Evolutionary conservation across 2,888 invertebrate genomes (phyloP), one percentile per base, ranked within the genome.

Genomic region (Hydroisotoma schaefferi): DNA sequence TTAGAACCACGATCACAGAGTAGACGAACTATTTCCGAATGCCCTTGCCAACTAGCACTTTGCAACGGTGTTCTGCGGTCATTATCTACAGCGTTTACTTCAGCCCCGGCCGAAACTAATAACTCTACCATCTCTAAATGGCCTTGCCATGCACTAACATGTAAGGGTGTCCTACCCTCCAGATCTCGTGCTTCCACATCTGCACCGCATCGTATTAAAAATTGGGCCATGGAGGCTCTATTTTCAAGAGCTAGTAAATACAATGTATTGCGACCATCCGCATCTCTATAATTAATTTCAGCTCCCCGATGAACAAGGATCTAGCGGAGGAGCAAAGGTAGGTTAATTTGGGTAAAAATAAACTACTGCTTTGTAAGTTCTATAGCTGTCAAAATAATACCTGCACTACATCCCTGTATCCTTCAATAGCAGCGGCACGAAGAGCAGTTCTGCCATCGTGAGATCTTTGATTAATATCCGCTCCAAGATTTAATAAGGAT

Each of bases 21-120:
- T 38, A 92, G 80, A 60, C 87, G 83, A 68, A 95, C 90, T 40
- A 91, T 91, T 51, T 85, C 83, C 38, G 86, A 84, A 74, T 95
- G 90, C 0, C 95, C 95, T 75, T 95, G 91, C 95, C 95, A 95
- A 54, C 94, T 90, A 18, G 94, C 94, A 33, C 93, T 93, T 80
- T 95, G 95, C 65, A 95, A 79, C 0, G 95, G 91, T 0, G 94
- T 93, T 61, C 95, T 83, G 67, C 85, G 84, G 77, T 93, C 92
- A 66, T 87, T 83, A 78, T 94, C 94, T 66, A 87, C 85, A 0
- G 90, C 90, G 76, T 95, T 92, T 1, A 94, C 90, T 73, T 85
- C 83, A 2, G 94, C 93, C 55, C 86, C 85, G n/a, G 88, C 89
- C 78, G 85, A 82, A 51, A 95, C 82, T 26, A 95, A 80, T 28